Percentiles rank a stretch among this genome's conserved stretches.
These are phyloP conservation scores for Microcebus lehilahytsara DNA, from an alignment of 2,113 vertebrate genomes.

Conservation along the genomic window DNA sequence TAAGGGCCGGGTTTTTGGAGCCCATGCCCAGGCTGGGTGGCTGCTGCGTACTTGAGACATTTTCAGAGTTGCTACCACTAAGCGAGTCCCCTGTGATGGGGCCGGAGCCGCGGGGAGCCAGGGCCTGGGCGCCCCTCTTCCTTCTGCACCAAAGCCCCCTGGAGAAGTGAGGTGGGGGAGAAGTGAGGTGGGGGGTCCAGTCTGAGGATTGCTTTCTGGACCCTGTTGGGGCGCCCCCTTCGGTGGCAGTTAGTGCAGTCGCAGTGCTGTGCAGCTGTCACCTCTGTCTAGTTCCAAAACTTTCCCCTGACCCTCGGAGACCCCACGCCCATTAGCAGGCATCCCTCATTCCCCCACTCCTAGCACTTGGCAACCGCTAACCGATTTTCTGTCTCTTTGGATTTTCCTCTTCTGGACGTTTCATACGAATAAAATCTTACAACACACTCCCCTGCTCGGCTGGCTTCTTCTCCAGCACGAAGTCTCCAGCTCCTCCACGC, in stretches of 20 bases:
- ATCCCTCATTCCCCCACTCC: accelerated
- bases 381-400: too few relatives aligned
- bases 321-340: accelerated
- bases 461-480: accelerated
- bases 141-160: background rate
- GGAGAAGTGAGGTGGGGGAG: background rate
- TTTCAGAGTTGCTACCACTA: background rate
- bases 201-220: background rate
- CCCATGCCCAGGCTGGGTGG: background rate
- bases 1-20: background rate
- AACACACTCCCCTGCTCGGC: accelerated
- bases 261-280: accelerated
- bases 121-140: background rate
- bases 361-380: background rate
- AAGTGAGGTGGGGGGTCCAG: background rate
- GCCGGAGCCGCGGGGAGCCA: background rate
- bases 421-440: too few relatives aligned
- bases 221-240: accelerated
- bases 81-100: background rate
- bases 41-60: background rate
- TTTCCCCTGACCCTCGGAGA: background rate
- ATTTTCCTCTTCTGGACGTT: too few relatives aligned
- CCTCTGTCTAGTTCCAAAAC: background rate
- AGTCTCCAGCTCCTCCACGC: accelerated
- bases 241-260: accelerated